Evolutionary conservation across 1,140 invertebrate genomes (phyloP).

Genomic region (Leptinotarsa lineolata): DNA sequence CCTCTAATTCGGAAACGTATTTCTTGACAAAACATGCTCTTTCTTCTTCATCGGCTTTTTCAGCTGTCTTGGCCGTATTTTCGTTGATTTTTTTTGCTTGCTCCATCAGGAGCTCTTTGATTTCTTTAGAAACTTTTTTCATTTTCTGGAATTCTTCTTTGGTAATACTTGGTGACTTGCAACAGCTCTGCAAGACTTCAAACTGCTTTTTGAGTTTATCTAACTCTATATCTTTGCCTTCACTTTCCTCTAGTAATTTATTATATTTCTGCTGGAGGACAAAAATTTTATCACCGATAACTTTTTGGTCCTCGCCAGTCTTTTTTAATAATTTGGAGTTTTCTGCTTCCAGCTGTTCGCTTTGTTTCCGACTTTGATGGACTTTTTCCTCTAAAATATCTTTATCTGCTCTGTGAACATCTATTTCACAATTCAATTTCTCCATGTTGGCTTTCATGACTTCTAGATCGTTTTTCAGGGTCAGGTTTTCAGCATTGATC

Average conservation of each 20-base stretch:
- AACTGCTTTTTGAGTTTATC: slow-evolving; percentile 7
- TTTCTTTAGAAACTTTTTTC: not conserved
- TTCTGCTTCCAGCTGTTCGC: slow-evolving; percentile 1
- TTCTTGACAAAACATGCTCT: not conserved
- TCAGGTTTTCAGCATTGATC: slow-evolving; percentile 8
- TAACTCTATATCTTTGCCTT: slow-evolving; percentile 11
- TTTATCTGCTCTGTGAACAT: not conserved
- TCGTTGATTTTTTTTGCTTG: not conserved
- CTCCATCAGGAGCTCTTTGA: not conserved
- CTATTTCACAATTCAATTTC: not conserved
- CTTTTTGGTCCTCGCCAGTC: not conserved
- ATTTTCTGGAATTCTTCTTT: slow-evolving; percentile 12
- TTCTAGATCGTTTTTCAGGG: not conserved
- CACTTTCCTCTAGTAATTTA: slow-evolving; percentile 3
- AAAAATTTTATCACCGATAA: not conserved
- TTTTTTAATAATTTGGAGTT: slow-evolving; percentile 11
- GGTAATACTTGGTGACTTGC: not conserved
- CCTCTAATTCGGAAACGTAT: not conserved
- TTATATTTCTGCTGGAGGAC: not conserved
- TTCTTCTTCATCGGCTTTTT: slow-evolving; percentile 7
- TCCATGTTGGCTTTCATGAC: not conserved
- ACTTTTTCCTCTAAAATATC: not conserved
- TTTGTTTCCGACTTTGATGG: not conserved
- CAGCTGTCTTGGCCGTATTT: not conserved
- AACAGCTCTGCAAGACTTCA: not conserved